Percentiles rank a stretch among this genome's conserved stretches.
These are phyloP conservation scores for Chaetodon auriga DNA, from an alignment of 2,113 vertebrate genomes.

Conservation along the genomic window DNA sequence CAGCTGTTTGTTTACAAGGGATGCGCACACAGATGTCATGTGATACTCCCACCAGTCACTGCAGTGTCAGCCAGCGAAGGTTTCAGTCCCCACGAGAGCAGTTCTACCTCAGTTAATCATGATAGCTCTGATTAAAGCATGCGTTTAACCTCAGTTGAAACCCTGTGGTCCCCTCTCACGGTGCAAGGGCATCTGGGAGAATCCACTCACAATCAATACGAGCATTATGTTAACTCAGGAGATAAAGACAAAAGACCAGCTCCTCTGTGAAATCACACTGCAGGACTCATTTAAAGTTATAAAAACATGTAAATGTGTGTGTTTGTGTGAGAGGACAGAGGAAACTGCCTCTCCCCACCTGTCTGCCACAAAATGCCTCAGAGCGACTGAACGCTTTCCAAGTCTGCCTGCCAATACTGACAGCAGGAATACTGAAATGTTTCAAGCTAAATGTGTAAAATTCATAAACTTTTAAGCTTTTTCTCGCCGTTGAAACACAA, in stretches of 20 bases:
- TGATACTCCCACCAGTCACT: neutral
- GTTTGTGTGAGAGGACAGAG: neutral
- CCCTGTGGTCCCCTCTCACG: conserved; percentile 7
- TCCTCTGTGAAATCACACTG: conserved; percentile 37
- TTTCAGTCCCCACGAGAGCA: conserved; percentile 12
- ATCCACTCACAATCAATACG: conserved; percentile 53
- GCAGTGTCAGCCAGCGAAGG: conserved; percentile 3
- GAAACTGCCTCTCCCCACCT: neutral
- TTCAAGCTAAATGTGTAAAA: neutral
- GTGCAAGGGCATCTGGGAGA: conserved; percentile 13
- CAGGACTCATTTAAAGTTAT: conserved; percentile 21
- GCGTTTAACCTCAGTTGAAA: conserved; percentile 53
- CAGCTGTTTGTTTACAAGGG: neutral
- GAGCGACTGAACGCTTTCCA: conserved; percentile 16
- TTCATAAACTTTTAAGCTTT: neutral
- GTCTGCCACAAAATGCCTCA: neutral
- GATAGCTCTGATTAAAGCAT: conserved; percentile 59
- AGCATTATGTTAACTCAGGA: conserved; percentile 37
- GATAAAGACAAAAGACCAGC: conserved; percentile 47
- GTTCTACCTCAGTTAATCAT: conserved; percentile 43
- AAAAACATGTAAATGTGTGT: conserved; percentile 8
- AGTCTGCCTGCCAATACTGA: neutral
- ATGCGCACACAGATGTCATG: conserved; percentile 3
- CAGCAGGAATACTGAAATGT: conserved; percentile 7
- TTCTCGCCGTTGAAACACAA: neutral